Evolutionary conservation across 2,113 vertebrate species (phyloP), one percentile per base, ranked within the genome.

Genomic region (Lophotis ruficrista): DNA sequence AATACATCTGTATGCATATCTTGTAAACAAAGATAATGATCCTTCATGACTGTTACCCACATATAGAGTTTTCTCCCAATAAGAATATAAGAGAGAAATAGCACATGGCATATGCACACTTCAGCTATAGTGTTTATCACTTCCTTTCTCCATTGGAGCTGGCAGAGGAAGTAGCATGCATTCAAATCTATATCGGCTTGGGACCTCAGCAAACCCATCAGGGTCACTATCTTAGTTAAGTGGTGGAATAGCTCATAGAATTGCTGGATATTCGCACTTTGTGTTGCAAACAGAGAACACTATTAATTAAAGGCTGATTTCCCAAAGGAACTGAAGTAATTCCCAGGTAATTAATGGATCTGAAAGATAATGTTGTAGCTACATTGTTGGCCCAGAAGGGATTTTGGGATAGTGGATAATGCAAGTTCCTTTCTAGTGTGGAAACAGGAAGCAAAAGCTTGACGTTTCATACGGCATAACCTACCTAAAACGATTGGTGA

Each of bases 1-100:
- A 94, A 70, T 18, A 21, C 1, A 5, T 10, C 4, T n/a, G 2
- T 31, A 73, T 22, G 10, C 4, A 0, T 14, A 27, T 35, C 10
- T 11, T 66, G 6, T 38, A 78, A 78, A 38, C 19, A 70, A 72
- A 77, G 48, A 35, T 23, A 41, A 41, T 64, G 27, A 53, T 30
- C 13, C 13, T 12, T 18, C 4, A 9, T 11, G 6, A 41, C 24
- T 54, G 9, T 38, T 72, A 60, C 4, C 3, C 4, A 33, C 45
- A 9, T 24, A 16, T 43, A 31, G 3, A 9, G 7, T 43, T 87
- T 87, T 94, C 8, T 57, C 45, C 7, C 5, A 53, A 6, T 35
- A 6, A 45, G 9, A 76, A 58, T 43, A 14, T 4, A 13, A n/a
- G 19, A 51, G 2, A 38, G 47, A 85, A 85, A 62, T 35, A 4